Base-by-base conservation (phyloP, 2,797 vertebrate genomes). In the Harpagifer antarcticus region DNA sequence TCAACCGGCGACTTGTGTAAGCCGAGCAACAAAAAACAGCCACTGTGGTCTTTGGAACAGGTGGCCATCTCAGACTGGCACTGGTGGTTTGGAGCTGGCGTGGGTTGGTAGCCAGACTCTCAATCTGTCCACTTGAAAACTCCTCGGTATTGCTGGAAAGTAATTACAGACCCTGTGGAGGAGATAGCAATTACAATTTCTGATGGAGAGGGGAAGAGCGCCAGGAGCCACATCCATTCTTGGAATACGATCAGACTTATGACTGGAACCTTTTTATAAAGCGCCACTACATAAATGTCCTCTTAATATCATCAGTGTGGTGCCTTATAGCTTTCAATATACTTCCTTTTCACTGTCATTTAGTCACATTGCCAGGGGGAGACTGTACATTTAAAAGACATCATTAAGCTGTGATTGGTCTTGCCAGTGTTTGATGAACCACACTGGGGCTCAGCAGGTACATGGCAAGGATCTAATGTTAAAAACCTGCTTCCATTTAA, bases 41-140 rank as follows among this genome's bases (percentile, higher is more conserved):
- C 75, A 20, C 64, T 82, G 78, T 78, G 67, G 86, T 86, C 74
- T 82, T 90, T 85, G 89, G 90, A 93, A 93, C 94, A 94, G 93
- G 92, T 94, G 92, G 90, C 79, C 44, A 42, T 82, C 85, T 89
- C 76, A 73, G 75, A 84, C 88, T 84, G 88, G 85, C 89, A 80
- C 65, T n/a, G 75, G 55, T 73, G 81, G 79, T 76, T 77, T 65
- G 86, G 84, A 78, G 75, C 72, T 90, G 88, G 89, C 89, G 45
- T 61, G 73, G 72, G 76, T 87, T 77, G 63, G 83, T 63, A 88
- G 89, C 90, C 91, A 93, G 87, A 90, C 89, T 86, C 89, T 82
- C 91, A 90, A 91, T 92, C 92, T 92, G 92, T 93, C 91, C 90
- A 83, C 86, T 92, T 89, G 85, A 93, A 92, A 92, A 84, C 82